Percentiles rank a stretch among this genome's conserved stretches.
phyloP scores from a whole-genome alignment of 2,797 vertebrate species.

The Girardinus metallicus region DNA sequence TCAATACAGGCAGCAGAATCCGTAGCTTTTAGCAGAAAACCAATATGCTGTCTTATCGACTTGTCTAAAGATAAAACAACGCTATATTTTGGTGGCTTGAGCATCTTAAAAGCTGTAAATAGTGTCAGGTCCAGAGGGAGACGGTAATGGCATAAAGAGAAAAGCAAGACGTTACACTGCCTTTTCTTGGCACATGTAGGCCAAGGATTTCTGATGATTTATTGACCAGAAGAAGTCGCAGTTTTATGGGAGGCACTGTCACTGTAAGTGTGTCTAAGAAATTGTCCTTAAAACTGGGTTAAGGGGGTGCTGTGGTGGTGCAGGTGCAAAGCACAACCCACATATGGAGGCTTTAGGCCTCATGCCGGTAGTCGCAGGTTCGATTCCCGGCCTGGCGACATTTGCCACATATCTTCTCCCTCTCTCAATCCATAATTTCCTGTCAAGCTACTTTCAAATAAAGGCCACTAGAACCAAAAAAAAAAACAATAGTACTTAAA shows the following conservation, averaged over 20 bases:
- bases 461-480: too few species aligned
- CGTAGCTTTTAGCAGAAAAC: constrained; percentile 77
- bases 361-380: too few species aligned
- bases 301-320: too few species aligned
- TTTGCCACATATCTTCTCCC: too few species aligned
- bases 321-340: too few species aligned
- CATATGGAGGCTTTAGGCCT: too few species aligned
- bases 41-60: constrained; percentile 75
- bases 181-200: constrained; percentile 64
- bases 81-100: constrained; percentile 70
- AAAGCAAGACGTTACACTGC: constrained; percentile 39
- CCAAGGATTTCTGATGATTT: constrained; percentile 63
- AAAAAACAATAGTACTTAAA: too few species aligned
- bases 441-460: too few species aligned
- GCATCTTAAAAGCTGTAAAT: constrained; percentile 69
- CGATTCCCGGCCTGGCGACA: too few species aligned
- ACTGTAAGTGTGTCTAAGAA: constrained; percentile 49
- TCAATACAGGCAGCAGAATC: constrained; percentile 72
- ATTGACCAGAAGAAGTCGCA: constrained; percentile 38
- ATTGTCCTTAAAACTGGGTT: constrained; percentile 58
- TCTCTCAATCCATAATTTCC: too few species aligned
- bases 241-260: constrained; percentile 42
- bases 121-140: constrained; percentile 42
- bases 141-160: constrained; percentile 30
- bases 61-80: constrained; percentile 74